phyloP scores from a whole-genome alignment of 2,888 invertebrate species.

The Tetheella fluctuosa region DNA sequence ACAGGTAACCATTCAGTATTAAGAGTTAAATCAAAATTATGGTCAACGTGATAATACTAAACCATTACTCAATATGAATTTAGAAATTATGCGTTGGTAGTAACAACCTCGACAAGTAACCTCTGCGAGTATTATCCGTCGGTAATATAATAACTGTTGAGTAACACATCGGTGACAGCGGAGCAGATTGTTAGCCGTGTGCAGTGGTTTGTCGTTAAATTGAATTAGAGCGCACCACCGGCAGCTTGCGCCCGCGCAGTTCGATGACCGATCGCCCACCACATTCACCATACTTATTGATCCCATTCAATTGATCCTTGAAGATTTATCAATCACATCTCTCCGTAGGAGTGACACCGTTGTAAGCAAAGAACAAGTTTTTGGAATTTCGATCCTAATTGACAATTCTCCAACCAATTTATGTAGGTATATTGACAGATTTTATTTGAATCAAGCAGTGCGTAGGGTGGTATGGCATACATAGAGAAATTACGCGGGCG shows the following conservation, averaged over 20 bases:
- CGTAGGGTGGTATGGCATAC: conserved; percentile 50
- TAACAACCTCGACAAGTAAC: conserved; percentile 43
- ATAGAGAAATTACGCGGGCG: conserved; percentile 41
- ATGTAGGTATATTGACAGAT: conserved; percentile 13
- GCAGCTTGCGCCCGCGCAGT: conserved; percentile 80
- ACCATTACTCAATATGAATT: conserved; percentile 41
- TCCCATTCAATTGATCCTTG: conserved; percentile 78
- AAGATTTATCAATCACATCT: conserved; percentile 67
- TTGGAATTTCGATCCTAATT: conserved; percentile 6
- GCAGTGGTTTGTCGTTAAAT: conserved; percentile 78
- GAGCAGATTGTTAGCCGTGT: conserved; percentile 58
- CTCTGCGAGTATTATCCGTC: conserved; percentile 45
- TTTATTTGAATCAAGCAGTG: conserved; percentile 41
- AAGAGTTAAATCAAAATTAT: conserved; percentile 53
- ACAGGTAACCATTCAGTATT: conserved; percentile 39
- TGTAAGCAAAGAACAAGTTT: conserved; percentile 44
- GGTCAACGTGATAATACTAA: conserved; percentile 41
- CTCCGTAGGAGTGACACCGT: conserved; percentile 69
- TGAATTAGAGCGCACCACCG: conserved; percentile 78
- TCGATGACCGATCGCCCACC: conserved; percentile 83
- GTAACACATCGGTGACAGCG: conserved; percentile 60
- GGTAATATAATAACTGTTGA: conserved; percentile 52
- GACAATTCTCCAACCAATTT: not conserved
- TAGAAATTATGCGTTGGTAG: conserved; percentile 38
- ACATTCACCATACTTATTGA: conserved; percentile 73